Evolutionary conservation across 2,888 invertebrate genomes (phyloP).

Genomic region (Melanargia galathea): DNA sequence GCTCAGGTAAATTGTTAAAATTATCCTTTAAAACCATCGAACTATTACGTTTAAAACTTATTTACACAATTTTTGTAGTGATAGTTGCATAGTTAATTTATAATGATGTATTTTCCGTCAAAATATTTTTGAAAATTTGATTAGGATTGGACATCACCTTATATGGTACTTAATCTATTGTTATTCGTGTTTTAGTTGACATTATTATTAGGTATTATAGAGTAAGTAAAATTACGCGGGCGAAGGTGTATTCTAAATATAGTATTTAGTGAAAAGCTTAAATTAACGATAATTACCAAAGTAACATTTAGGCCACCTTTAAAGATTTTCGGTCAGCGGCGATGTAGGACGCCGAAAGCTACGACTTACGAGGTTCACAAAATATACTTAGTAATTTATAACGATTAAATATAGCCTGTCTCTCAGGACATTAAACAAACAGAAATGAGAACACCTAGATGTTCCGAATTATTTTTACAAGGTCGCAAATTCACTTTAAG

Average conservation of each 20-base stretch:
- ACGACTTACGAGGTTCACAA: background rate
- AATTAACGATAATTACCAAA: slow-evolving; percentile 3
- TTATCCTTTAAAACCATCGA: too few relatives aligned
- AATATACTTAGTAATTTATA: slow-evolving; percentile 6
- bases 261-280: background rate
- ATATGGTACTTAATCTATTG: too few relatives aligned
- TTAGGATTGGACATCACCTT: too few relatives aligned
- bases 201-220: background rate
- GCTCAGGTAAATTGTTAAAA: too few relatives aligned
- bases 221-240: background rate
- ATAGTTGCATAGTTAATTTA: too few relatives aligned
- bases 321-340: slow-evolving; percentile 14
- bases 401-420: background rate
- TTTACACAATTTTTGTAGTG: background rate
- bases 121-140: too few relatives aligned
- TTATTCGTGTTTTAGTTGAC: background rate
- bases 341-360: slow-evolving; percentile 12
- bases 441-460: background rate
- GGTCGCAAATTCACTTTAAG: background rate
- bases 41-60: too few relatives aligned
- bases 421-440: background rate
- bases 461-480: background rate
- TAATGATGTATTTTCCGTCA: too few relatives aligned
- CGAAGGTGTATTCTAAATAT: background rate
- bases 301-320: background rate